Conservation (phyloP, 2,888 invertebrate genomes). For the Stegophylla sp. region DNA sequence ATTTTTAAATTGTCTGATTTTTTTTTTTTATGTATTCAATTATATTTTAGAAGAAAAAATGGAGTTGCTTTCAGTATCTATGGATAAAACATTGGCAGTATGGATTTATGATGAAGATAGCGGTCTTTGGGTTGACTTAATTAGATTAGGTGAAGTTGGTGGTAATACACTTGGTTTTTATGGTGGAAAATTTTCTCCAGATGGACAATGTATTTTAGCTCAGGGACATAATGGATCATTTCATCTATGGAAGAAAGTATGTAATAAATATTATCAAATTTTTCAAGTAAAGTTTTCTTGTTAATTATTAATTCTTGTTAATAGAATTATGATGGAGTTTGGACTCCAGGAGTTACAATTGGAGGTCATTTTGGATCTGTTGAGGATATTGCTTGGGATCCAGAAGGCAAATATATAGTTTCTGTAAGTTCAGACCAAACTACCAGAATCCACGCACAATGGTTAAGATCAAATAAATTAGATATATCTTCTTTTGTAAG, state of each 20-base stretch:
- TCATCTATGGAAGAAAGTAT: constrained; percentile 76
- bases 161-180: constrained; percentile 94
- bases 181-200: constrained; percentile 80
- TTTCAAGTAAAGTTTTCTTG: background rate
- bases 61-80: constrained; percentile 82
- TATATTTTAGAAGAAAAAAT: constrained; percentile 62
- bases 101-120: constrained; percentile 77
- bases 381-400: constrained; percentile 86
- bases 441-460: constrained; percentile 83
- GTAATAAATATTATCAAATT: background rate
- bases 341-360: constrained; percentile 74
- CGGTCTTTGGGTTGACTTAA: constrained; percentile 82
- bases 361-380: constrained; percentile 87
- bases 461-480: constrained; percentile 40
- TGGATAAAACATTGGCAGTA: constrained; percentile 90
- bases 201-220: constrained; percentile 76
- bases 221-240: constrained; percentile 93
- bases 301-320: constrained; percentile 2
- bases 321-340: constrained; percentile 66
- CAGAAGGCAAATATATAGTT: constrained; percentile 77
- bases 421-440: constrained; percentile 87
- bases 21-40: constrained; percentile 45
- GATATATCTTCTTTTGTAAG: constrained; percentile 22
- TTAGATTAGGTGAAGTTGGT: constrained; percentile 89
- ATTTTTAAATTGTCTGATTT: background rate